Percentiles rank a stretch among this genome's conserved stretches.
Conservation (phyloP, 2,113 vertebrate species). For the Martes martes region DNA sequence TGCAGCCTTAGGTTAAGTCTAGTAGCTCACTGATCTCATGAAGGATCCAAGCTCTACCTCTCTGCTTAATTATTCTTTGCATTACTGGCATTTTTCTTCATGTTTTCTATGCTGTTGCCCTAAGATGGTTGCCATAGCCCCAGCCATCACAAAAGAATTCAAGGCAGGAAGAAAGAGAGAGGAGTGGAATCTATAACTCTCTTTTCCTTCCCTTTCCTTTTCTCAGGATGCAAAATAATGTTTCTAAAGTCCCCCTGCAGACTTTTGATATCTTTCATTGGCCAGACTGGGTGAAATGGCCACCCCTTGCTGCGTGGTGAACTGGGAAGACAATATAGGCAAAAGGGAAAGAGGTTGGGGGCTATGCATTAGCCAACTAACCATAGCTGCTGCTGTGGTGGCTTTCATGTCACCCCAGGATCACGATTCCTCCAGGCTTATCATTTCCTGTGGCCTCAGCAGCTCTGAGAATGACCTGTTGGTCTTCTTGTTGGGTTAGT, state of each 20-base stretch:
- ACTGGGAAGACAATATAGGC: not conserved
- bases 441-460: not conserved
- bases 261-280: not conserved
- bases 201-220: not conserved
- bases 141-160: not conserved
- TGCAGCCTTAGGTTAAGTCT: not conserved
- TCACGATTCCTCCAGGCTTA: not conserved
- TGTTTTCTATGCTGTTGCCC: not conserved
- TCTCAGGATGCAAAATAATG: not conserved
- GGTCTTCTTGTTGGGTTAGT: not conserved
- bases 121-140: not conserved
- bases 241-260: not conserved
- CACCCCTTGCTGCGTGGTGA: not conserved
- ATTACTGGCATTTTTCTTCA: not conserved
- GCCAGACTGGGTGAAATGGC: not conserved
- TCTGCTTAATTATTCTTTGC: not conserved
- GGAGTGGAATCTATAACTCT: not conserved
- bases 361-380: not conserved
- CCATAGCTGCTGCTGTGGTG: accelerated
- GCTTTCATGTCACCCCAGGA: not conserved
- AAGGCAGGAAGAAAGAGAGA: not conserved
- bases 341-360: not conserved
- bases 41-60: not conserved
- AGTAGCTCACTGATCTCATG: not conserved
- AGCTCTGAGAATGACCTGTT: not conserved